Conservation (phyloP, 1,140 invertebrate species). For the Drosophila funebris region DNA sequence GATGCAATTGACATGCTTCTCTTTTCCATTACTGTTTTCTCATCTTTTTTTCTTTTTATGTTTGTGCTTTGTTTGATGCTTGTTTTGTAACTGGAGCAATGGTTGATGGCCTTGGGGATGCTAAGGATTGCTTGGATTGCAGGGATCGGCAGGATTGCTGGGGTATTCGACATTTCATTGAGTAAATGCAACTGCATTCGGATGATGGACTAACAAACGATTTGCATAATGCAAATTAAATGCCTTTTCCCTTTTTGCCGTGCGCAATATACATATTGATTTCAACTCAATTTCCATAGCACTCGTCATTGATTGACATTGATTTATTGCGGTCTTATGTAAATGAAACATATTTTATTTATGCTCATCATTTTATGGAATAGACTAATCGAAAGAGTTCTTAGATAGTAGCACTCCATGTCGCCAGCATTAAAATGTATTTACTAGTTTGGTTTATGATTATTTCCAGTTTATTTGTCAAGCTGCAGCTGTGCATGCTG, state of each 20-base stretch:
- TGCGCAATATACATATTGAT: constrained; percentile 20
- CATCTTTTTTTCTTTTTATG: background rate
- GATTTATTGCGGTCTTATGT: constrained; percentile 32
- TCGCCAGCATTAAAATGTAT: background rate
- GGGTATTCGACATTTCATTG: background rate
- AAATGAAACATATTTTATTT: constrained; percentile 35
- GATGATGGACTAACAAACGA: constrained; percentile 22
- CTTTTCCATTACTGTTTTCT: background rate
- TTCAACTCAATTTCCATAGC: constrained; percentile 13
- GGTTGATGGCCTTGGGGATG: constrained; percentile 4
- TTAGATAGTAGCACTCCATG: background rate
- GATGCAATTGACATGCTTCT: background rate
- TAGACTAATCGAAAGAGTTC: background rate
- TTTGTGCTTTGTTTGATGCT: constrained; percentile 1
- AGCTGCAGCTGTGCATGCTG: background rate
- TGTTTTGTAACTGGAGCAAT: constrained; percentile 1
- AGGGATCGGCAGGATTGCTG: background rate
- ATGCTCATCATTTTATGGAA: constrained; percentile 5
- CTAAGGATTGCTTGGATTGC: background rate
- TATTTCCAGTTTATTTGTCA: constrained; percentile 7
- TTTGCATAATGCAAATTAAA: constrained; percentile 52
- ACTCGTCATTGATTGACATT: constrained; percentile 43
- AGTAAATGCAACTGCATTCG: constrained; percentile 6
- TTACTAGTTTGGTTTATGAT: constrained; percentile 19
- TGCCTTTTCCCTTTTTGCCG: constrained; percentile 7